Evolutionary conservation across 30 jellyfish, hydroid and myxozoan genomes (phyloP).

Genomic region (Nemopilema nomurai): DNA sequence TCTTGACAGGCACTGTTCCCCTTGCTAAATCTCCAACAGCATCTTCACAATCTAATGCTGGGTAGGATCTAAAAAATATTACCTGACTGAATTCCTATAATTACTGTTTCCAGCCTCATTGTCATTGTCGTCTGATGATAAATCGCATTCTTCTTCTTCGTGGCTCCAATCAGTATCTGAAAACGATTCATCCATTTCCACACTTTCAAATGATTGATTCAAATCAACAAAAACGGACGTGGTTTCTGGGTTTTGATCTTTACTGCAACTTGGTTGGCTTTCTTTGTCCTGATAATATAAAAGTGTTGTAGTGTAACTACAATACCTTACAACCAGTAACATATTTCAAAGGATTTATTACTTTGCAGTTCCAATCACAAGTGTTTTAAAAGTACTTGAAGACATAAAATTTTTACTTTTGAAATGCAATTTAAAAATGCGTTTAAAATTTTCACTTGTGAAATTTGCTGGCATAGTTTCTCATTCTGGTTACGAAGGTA

Average conservation of each 20-base stretch:
- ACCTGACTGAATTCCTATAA: neutral
- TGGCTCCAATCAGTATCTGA: neutral
- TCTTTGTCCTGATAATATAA: neutral
- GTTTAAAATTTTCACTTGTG: neutral
- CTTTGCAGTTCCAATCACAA: neutral
- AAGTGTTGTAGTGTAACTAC: neutral
- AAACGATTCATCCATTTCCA: neutral
- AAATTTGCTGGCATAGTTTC: neutral
- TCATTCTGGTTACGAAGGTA: neutral
- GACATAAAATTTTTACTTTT: neutral
- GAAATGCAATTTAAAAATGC: neutral
- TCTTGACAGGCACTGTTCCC: neutral
- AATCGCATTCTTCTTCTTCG: neutral
- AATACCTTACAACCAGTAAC: neutral
- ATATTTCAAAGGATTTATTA: neutral
- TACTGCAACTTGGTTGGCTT: neutral
- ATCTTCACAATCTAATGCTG: neutral
- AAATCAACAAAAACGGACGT: neutral
- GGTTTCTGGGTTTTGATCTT: neutral
- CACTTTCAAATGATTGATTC: neutral
- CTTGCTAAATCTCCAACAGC: neutral
- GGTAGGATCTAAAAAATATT: neutral
- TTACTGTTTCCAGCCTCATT: neutral
- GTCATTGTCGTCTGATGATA: neutral
- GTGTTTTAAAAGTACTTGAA: neutral